Percentiles rank a stretch among this genome's conserved stretches.
Conservation (phyloP, 2,113 vertebrate species). For the Sclerurus mexicanus region DNA sequence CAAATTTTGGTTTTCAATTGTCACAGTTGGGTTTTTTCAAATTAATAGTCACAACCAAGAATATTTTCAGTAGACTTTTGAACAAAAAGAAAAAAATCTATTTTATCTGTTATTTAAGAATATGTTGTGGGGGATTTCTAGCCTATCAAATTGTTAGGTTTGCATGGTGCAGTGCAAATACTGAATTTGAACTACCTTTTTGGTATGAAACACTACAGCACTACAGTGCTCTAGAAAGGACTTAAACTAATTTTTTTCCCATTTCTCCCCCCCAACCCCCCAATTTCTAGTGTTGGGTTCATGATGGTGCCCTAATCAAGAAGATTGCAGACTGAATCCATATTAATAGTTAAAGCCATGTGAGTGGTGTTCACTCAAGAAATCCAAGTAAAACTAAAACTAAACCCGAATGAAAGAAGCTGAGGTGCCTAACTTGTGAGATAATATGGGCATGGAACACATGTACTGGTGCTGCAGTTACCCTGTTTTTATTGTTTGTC, state of each 20-base stretch:
- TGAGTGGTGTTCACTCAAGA: not conserved
- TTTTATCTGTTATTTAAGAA: not conserved
- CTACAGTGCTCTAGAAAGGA: not conserved
- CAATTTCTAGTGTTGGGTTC: not conserved
- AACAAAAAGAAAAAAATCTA: not conserved
- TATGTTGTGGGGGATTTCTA: not conserved
- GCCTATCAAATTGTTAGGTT: not conserved
- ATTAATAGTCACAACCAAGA: not conserved
- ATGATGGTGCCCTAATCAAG: not conserved
- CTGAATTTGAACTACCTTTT: not conserved
- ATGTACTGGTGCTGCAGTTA: not conserved
- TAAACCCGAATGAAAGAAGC: not conserved
- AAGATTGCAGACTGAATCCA: not conserved
- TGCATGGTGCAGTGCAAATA: not conserved
- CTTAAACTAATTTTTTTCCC: not conserved
- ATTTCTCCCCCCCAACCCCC: accelerated
- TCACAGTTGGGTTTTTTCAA: not conserved
- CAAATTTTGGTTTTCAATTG: not conserved
- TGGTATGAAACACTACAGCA: not conserved
- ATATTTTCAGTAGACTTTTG: not conserved
- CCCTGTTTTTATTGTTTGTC: not conserved
- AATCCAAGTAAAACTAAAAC: not conserved
- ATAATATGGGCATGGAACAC: accelerated
- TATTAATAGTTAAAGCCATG: not conserved
- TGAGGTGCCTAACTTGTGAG: not conserved